Evolutionary conservation across 2,113 vertebrate species (phyloP).

Genomic region (Scomber colias): DNA sequence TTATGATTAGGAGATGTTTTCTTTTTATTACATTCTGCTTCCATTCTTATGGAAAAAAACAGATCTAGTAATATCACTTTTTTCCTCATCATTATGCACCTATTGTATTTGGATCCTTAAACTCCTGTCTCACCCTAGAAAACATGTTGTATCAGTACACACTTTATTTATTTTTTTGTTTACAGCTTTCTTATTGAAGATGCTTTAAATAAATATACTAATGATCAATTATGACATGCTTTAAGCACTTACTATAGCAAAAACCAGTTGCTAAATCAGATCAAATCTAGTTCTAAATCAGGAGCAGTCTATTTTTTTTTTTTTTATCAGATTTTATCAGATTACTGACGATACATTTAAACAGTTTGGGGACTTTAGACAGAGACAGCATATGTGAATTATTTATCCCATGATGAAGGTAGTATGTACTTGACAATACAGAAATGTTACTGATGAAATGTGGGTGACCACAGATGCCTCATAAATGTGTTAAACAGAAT

Average conservation of each 20-base stretch:
- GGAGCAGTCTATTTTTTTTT: neutral
- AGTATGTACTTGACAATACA: neutral
- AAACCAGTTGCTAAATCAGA: neutral
- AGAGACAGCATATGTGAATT: neutral
- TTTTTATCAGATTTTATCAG: neutral
- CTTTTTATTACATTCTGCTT: conserved; percentile 34
- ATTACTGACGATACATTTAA: too few species aligned
- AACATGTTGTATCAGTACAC: neutral
- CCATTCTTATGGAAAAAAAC: conserved; percentile 45
- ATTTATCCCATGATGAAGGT: neutral
- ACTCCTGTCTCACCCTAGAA: neutral
- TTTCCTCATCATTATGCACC: neutral
- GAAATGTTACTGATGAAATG: neutral
- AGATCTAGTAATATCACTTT: neutral
- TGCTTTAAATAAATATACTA: neutral
- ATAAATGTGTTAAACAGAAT: neutral
- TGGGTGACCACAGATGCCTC: neutral
- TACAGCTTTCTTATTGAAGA: neutral
- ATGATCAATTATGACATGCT: neutral
- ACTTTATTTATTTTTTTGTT: neutral
- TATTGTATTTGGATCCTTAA: neutral
- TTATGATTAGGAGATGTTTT: conserved; percentile 55
- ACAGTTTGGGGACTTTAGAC: neutral
- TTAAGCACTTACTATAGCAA: neutral
- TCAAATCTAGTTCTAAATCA: too few species aligned